Conservation (phyloP, 2,797 vertebrate genomes). For the Philypnodon macrostomus region DNA sequence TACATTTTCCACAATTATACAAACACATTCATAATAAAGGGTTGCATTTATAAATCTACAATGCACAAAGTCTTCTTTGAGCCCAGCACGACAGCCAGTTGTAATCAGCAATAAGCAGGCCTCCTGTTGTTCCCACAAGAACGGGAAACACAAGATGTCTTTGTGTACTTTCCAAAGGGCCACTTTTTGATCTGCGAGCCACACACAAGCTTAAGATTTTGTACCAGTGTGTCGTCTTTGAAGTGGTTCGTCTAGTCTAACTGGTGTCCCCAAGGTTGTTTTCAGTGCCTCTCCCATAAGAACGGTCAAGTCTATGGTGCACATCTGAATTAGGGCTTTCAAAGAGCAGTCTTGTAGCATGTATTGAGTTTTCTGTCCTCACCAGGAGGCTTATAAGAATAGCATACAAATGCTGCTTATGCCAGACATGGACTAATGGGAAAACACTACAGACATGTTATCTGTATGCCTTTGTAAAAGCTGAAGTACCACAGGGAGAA, state of each 20-base stretch:
- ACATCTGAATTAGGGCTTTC: slow-evolving; percentile 30
- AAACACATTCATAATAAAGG: slow-evolving; percentile 1
- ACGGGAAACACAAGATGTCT: slow-evolving; percentile 29
- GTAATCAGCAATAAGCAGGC: slow-evolving; percentile 58
- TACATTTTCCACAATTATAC: neutral
- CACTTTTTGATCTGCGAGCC: slow-evolving; percentile 50
- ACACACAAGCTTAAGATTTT: slow-evolving; percentile 33
- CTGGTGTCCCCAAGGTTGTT: slow-evolving; percentile 53
- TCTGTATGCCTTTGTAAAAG: neutral
- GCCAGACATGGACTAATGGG: neutral
- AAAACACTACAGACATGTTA: slow-evolving; percentile 1
- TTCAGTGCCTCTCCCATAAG: slow-evolving; percentile 62
- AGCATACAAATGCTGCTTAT: slow-evolving; percentile 20
- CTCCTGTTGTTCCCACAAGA: slow-evolving; percentile 43
- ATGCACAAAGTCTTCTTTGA: slow-evolving; percentile 21
- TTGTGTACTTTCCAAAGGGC: slow-evolving; percentile 39
- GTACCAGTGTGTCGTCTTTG: slow-evolving; percentile 46
- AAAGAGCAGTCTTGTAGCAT: slow-evolving; percentile 34
- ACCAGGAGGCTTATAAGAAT: no score
- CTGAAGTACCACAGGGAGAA: neutral
- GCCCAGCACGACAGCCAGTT: slow-evolving; percentile 39
- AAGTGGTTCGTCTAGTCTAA: slow-evolving; percentile 40
- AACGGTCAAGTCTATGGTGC: slow-evolving; percentile 49
- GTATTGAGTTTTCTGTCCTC: no score
- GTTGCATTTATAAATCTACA: slow-evolving; percentile 21